Evolutionary conservation across 2,113 vertebrate genomes (phyloP).

Genomic region (Acrocephalus arundinaceus): DNA sequence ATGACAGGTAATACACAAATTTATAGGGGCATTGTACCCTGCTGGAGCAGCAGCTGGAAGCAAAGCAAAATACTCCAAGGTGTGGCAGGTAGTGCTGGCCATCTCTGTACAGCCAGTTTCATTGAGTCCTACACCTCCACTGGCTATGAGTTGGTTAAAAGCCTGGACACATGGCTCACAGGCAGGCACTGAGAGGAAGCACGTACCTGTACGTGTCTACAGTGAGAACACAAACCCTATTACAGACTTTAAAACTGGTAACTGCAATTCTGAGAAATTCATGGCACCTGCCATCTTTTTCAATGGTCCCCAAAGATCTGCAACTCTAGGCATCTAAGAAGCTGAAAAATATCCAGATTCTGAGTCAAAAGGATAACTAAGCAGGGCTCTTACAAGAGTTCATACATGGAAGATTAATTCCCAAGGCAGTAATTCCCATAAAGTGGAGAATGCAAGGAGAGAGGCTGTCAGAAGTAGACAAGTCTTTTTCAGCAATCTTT

Average conservation of each 20-base stretch:
- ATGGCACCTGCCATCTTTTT: background rate
- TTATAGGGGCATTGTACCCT: background rate
- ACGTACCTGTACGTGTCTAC: rapidly evolving
- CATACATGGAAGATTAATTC: background rate
- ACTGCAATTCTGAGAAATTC: background rate
- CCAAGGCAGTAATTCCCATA: background rate
- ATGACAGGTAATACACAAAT: background rate
- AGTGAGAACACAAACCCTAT: background rate
- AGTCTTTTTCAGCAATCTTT: background rate
- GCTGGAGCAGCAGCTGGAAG: background rate
- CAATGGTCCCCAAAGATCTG: background rate
- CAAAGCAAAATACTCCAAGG: background rate
- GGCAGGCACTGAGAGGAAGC: background rate
- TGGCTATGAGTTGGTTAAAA: background rate
- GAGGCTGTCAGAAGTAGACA: background rate
- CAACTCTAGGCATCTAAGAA: background rate
- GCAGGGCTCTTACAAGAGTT: background rate
- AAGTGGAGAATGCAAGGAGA: background rate
- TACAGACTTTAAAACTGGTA: background rate
- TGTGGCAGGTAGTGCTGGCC: background rate
- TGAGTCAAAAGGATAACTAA: background rate
- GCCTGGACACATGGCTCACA: background rate
- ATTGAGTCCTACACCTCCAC: background rate
- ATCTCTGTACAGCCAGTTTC: background rate
- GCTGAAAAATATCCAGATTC: background rate